These are phyloP conservation scores for Apantesis nais DNA, from an alignment of 2,888 invertebrate species.

Conservation along the genomic window DNA sequence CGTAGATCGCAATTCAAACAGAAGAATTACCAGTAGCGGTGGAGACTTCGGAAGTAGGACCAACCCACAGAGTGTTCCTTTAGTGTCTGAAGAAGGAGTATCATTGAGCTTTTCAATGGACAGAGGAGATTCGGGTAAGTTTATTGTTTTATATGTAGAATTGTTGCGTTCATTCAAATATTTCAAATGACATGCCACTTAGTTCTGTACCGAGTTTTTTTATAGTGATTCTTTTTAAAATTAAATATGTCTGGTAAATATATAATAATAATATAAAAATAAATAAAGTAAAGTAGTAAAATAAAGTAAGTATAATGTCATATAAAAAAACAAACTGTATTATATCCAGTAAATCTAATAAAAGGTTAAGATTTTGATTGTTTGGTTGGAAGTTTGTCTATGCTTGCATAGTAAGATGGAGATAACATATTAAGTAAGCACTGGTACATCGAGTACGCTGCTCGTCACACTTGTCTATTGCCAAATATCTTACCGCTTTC, in stretches of 20 bases:
- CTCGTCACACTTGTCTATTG: neutral
- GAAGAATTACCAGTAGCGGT: slow-evolving; percentile 42
- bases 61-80: slow-evolving; percentile 69
- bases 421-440: neutral
- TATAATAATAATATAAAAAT: no score
- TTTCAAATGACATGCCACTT: no score
- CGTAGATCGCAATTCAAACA: slow-evolving; percentile 57
- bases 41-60: slow-evolving; percentile 53
- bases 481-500: neutral
- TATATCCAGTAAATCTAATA: no score
- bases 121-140: slow-evolving; percentile 78
- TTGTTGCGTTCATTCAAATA: neutral
- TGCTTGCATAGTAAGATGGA: neutral
- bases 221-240: neutral
- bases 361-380: no score
- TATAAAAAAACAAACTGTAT: no score
- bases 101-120: slow-evolving; percentile 77
- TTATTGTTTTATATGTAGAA: neutral
- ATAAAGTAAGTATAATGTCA: no score
- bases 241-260: neutral
- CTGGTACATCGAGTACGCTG: neutral
- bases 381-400: neutral
- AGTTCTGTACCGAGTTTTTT: neutral
- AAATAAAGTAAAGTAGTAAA: no score
- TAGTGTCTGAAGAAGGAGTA: slow-evolving; percentile 69